Percentiles rank a stretch among this genome's conserved stretches.
phyloP scores from a whole-genome alignment of 2,797 vertebrate genomes.

The Fratercula arctica region DNA sequence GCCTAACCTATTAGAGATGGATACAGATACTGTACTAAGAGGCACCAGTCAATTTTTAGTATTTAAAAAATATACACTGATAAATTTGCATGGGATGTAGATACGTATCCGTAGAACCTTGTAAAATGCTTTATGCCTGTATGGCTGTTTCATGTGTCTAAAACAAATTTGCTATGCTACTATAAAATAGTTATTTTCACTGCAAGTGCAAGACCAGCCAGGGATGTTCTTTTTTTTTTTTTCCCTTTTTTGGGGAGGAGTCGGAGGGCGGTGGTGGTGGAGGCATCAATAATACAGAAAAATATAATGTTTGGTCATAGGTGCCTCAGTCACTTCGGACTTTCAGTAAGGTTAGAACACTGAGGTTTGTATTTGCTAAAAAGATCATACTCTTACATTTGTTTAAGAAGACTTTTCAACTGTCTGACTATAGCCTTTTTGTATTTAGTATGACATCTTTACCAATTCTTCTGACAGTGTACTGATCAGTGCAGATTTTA shows the following conservation, averaged over 20 bases:
- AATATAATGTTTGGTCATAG: neutral
- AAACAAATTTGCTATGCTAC: neutral
- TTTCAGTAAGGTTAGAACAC: neutral
- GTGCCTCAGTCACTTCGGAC: neutral
- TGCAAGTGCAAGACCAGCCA: neutral
- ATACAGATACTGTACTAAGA: neutral
- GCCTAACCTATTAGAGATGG: neutral
- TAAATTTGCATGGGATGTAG: neutral
- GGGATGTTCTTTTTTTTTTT: neutral
- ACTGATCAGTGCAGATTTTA: neutral
- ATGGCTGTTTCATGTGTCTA: neutral
- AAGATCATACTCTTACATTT: neutral
- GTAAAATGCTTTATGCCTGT: neutral
- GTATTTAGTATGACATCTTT: neutral
- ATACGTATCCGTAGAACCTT: neutral
- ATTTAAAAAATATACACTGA: neutral
- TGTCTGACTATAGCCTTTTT: neutral
- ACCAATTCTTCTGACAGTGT: neutral
- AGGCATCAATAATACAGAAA: neutral
- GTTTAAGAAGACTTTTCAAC: neutral
- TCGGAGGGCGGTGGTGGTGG: accelerated
- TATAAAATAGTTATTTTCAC: neutral
- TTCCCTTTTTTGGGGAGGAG: accelerated
- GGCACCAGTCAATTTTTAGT: neutral
- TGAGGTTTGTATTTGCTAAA: neutral